A percentile compares a stretch with the other conserved stretches of the same genome.
Evolutionary conservation across 2,888 invertebrate genomes (phyloP).

Genomic region (Dimorphilus gyrociliatus): DNA sequence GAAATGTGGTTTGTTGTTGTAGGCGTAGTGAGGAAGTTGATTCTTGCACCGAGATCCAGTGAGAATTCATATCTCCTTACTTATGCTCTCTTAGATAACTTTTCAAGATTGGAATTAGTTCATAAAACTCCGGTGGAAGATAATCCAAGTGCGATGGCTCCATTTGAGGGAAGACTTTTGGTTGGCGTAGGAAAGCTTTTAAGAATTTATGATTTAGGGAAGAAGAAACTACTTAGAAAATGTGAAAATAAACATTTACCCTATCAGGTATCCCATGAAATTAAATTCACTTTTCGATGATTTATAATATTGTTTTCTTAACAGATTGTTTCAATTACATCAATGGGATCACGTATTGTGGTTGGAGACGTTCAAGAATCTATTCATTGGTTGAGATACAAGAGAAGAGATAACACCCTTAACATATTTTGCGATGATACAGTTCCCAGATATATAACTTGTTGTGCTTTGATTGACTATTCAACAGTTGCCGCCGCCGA

Average conservation of each 20-base stretch:
- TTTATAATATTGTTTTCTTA: no score
- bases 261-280: neutral
- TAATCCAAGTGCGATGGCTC: conserved; percentile 47
- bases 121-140: conserved; percentile 88
- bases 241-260: conserved; percentile 95
- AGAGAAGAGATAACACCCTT: conserved; percentile 83
- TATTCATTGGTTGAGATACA: conserved; percentile 84
- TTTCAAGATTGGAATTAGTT: conserved; percentile 69
- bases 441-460: conserved; percentile 87
- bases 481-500: conserved; percentile 89
- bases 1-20: conserved; percentile 56
- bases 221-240: conserved; percentile 84
- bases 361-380: conserved; percentile 85
- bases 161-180: conserved; percentile 62
- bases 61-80: conserved; percentile 69
- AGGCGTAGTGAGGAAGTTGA: conserved; percentile 75
- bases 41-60: conserved; percentile 68
- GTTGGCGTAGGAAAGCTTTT: conserved; percentile 82
- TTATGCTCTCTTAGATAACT: conserved; percentile 52
- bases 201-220: conserved; percentile 85
- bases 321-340: conserved; percentile 82
- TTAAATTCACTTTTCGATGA: conserved; percentile 1
- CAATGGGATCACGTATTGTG: conserved; percentile 80
- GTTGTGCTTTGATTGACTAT: conserved; percentile 78
- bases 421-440: conserved; percentile 98